These are phyloP conservation scores for Fragum sueziense DNA, from an alignment of 2,888 invertebrate genomes.

Conservation along the genomic window DNA sequence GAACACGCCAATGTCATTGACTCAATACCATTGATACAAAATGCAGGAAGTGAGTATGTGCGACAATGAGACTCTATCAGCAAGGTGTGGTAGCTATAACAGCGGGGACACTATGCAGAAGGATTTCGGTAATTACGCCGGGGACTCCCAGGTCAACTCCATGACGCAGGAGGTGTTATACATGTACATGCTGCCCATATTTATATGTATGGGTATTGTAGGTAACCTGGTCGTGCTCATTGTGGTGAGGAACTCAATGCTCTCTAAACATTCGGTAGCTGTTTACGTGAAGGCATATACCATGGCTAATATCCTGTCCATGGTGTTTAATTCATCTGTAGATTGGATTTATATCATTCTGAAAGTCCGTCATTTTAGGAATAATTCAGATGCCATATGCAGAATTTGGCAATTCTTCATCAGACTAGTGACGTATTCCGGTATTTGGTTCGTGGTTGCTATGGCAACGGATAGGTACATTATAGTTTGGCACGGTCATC, in stretches of 20 bases:
- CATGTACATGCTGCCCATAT: constrained; percentile 62
- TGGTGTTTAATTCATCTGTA: constrained; percentile 68
- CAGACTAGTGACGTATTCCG: constrained; percentile 68
- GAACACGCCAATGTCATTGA: neutral
- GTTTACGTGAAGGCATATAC: constrained; percentile 70
- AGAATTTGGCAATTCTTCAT: constrained; percentile 71
- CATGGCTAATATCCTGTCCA: constrained; percentile 65
- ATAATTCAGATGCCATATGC: constrained; percentile 70
- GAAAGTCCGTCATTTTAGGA: constrained; percentile 58
- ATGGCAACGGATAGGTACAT: constrained; percentile 74
- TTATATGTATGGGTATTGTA: constrained; percentile 68
- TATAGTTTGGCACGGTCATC: constrained; percentile 64
- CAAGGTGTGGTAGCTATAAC: neutral
- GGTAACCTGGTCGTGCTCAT: constrained; percentile 64
- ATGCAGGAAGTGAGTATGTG: neutral
- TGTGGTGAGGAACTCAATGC: constrained; percentile 55
- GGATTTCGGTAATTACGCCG: constrained; percentile 10
- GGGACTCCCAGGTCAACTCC: constrained; percentile 5
- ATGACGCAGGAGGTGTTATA: constrained; percentile 33
- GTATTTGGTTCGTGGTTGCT: constrained; percentile 75
- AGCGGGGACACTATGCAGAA: neutral
- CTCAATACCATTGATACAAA: neutral
- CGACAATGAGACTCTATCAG: neutral
- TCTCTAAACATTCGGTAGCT: constrained; percentile 61
- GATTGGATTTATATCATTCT: constrained; percentile 68